Evolutionary conservation across 2,888 invertebrate species (phyloP).

Genomic region (Cancer borealis): DNA sequence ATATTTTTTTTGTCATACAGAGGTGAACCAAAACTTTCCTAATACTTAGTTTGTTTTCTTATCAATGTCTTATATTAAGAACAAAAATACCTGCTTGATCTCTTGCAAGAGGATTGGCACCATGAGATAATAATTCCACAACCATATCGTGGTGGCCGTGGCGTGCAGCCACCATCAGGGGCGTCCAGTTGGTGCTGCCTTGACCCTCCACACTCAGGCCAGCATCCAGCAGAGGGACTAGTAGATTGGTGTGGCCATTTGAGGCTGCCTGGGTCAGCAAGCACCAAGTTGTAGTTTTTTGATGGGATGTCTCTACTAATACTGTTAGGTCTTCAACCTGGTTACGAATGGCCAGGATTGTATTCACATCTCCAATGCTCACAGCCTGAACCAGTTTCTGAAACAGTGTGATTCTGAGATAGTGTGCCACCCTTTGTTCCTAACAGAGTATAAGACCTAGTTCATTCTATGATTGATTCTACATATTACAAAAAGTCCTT

Average conservation of each 20-base stretch:
- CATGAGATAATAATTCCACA: background rate
- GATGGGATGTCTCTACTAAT: background rate
- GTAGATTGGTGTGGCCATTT: background rate
- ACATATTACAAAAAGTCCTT: background rate
- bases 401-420: background rate
- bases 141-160: background rate
- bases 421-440: background rate
- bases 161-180: background rate
- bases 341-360: background rate
- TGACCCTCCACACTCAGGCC: background rate
- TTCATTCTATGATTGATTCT: background rate
- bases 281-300: background rate
- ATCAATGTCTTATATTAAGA: background rate
- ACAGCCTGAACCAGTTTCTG: background rate
- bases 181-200: background rate
- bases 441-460: background rate
- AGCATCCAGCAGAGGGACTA: background rate
- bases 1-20: background rate
- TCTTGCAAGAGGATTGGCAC: background rate
- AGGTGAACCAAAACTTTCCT: background rate
- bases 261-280: background rate
- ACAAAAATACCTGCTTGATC: background rate
- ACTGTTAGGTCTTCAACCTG: background rate
- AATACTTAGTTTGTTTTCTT: background rate
- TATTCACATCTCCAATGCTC: background rate